Evolutionary conservation across 2,888 invertebrate species (phyloP).

Genomic region (Monoplex corrugatus): DNA sequence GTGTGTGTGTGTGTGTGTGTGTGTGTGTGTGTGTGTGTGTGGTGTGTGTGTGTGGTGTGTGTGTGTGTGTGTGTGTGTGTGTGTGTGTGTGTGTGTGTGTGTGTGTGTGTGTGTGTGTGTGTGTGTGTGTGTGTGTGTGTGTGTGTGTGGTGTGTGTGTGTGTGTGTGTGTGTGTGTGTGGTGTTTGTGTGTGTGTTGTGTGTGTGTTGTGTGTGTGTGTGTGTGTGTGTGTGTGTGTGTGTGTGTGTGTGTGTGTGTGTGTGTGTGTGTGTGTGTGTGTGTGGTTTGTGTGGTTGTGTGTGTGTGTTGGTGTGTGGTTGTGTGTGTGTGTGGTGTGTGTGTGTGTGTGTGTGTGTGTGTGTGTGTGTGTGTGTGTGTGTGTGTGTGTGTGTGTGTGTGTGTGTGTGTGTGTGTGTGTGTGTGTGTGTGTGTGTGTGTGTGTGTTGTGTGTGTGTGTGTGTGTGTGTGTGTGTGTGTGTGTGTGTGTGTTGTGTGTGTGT

Average conservation of each 20-base stretch:
- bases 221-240: conserved; percentile 1
- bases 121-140: no score
- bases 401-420: no score
- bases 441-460: background rate
- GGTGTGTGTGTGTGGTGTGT: background rate
- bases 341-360: background rate
- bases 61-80: conserved; percentile 3
- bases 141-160: background rate
- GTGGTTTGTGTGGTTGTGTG: no score
- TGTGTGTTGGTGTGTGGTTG: no score
- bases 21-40: no score
- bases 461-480: conserved; percentile 7
- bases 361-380: no score
- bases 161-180: background rate
- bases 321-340: background rate
- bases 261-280: background rate
- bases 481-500: no score
- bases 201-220: background rate
- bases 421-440: no score
- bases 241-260: background rate
- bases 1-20: no score
- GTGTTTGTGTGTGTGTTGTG: background rate
- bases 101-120: background rate
- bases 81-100: no score
- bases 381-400: no score